phyloP scores from a whole-genome alignment of 1,140 invertebrate species.

The Lanistes nyassanus region DNA sequence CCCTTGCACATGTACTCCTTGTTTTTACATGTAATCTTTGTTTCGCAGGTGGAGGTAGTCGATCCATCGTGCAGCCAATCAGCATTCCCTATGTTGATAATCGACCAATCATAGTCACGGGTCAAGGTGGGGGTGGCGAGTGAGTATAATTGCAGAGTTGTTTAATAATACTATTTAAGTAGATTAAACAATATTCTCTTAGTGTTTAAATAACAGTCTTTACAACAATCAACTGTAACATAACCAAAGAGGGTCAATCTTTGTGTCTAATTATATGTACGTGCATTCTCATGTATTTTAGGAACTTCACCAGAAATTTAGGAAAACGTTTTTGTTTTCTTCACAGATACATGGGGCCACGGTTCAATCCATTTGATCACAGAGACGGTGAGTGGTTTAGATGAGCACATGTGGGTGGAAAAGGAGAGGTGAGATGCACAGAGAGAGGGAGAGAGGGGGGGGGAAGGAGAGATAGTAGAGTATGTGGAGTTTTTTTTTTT shows the following conservation, averaged over 20 bases:
- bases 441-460: too few species aligned
- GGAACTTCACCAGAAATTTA: background rate
- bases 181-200: background rate
- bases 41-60: constrained; percentile 10
- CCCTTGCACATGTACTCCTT: too few species aligned
- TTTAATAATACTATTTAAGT: background rate
- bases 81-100: constrained; percentile 31
- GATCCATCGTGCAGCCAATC: constrained; percentile 32
- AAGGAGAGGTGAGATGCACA: too few species aligned
- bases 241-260: background rate
- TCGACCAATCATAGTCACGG: constrained; percentile 35
- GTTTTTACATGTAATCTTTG: too few species aligned
- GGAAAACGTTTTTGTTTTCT: background rate
- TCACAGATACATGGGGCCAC: constrained; percentile 17
- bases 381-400: constrained; percentile 10
- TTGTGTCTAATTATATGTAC: background rate
- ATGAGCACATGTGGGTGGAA: too few species aligned
- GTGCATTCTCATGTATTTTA: background rate
- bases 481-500: too few species aligned
- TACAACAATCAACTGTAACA: background rate
- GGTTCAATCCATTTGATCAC: constrained; percentile 24
- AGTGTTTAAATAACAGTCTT: background rate
- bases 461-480: too few species aligned
- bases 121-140: background rate
- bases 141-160: background rate